These are phyloP conservation scores for Panthera tigris DNA, from an alignment of 2,113 vertebrate genomes.

Conservation along the genomic window DNA sequence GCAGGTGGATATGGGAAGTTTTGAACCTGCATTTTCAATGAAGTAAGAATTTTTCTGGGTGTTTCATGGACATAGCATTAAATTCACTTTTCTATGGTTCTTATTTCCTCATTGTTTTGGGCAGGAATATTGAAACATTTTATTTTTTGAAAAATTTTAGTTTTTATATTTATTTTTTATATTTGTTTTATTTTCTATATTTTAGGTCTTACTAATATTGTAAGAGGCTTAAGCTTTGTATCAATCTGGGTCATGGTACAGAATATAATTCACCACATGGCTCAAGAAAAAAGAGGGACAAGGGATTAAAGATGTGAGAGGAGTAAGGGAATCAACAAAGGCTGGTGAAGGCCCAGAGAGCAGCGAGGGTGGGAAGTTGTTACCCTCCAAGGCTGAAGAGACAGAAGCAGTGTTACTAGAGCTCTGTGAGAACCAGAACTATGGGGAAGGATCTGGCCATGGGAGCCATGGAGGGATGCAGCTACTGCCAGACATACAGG, in stretches of 20 bases:
- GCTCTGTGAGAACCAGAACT: background rate
- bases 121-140: background rate
- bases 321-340: background rate
- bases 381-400: background rate
- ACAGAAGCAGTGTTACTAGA: background rate
- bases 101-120: background rate
- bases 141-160: background rate
- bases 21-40: background rate
- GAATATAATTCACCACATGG: background rate
- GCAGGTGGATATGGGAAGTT: background rate
- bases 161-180: background rate
- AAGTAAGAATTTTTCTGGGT: background rate
- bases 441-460: background rate
- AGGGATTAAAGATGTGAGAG: background rate
- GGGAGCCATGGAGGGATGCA: background rate
- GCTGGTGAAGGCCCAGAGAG: background rate
- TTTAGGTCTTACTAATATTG: constrained; percentile 24
- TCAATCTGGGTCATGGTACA: background rate
- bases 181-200: background rate
- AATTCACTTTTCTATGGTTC: background rate
- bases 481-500: background rate
- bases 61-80: background rate
- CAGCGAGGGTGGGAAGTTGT: background rate
- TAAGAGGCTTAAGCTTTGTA: background rate
- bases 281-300: background rate